phyloP scores from a whole-genome alignment of 2,888 invertebrate species.

The Melanargia galathea region DNA sequence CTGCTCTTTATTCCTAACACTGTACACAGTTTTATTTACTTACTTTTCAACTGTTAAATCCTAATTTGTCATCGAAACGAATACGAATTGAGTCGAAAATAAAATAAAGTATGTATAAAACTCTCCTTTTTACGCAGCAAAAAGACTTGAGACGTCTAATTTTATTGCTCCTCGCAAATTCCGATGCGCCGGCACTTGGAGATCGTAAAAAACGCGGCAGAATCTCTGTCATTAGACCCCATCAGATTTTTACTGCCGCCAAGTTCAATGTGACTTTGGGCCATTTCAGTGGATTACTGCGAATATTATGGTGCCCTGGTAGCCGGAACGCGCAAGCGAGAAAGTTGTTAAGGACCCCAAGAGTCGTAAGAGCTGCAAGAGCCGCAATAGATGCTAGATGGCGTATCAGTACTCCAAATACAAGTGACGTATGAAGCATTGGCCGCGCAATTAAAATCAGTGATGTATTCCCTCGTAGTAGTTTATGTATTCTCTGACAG shows the following conservation, averaged over 20 bases:
- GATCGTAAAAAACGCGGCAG: constrained; percentile 49
- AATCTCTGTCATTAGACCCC: constrained; percentile 47
- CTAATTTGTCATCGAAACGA: constrained; percentile 12
- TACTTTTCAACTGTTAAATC: background rate
- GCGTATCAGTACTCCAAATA: background rate
- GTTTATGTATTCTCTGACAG: too few relatives aligned
- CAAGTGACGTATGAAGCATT: too few relatives aligned
- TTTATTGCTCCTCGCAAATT: constrained; percentile 37
- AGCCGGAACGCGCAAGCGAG: background rate
- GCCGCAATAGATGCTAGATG: background rate
- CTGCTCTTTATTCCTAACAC: too few relatives aligned
- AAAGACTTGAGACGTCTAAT: constrained; percentile 28
- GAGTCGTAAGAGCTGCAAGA: background rate
- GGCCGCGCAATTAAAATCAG: too few relatives aligned
- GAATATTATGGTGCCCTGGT: constrained; percentile 4
- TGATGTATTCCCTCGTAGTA: too few relatives aligned
- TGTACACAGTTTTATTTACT: too few relatives aligned
- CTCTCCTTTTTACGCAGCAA: constrained; percentile 14
- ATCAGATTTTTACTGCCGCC: constrained; percentile 46
- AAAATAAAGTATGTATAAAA: constrained; percentile 17
- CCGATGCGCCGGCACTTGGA: constrained; percentile 36
- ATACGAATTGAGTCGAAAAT: constrained; percentile 4
- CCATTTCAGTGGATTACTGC: constrained; percentile 26
- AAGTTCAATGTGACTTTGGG: constrained; percentile 30
- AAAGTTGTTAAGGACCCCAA: background rate